Evolutionary conservation across 2,797 vertebrate genomes (phyloP).

Genomic region (Gila robusta): DNA sequence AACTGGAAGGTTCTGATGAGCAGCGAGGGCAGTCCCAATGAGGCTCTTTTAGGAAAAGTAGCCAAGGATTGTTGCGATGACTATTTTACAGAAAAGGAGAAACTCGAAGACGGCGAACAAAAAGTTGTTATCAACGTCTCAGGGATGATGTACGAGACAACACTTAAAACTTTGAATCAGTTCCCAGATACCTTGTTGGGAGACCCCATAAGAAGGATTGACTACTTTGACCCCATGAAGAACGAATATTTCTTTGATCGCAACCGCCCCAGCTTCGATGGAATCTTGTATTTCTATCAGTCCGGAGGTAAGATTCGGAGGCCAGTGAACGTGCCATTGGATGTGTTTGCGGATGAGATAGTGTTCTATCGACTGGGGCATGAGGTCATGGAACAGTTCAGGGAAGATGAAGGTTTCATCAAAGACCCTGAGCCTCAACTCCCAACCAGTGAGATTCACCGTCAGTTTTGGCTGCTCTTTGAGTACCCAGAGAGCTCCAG

Average conservation of each 20-base stretch:
- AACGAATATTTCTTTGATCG: conserved; percentile 98
- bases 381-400: conserved; percentile 95
- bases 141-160: conserved; percentile 93
- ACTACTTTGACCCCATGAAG: conserved; percentile 95
- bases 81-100: conserved; percentile 81
- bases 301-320: conserved; percentile 94
- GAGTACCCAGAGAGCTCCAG: conserved; percentile 98
- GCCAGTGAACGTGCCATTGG: conserved; percentile 94
- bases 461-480: conserved; percentile 97
- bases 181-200: conserved; percentile 95
- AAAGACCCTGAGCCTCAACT: conserved; percentile 88
- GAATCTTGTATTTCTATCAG: conserved; percentile 96
- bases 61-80: conserved; percentile 82
- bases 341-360: conserved; percentile 95
- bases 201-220: conserved; percentile 89
- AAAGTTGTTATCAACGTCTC: conserved; percentile 95
- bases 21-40: conserved; percentile 84
- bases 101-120: conserved; percentile 86
- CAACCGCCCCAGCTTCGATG: conserved; percentile 96
- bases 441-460: conserved; percentile 89
- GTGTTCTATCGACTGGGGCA: conserved; percentile 94
- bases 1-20: conserved; percentile 86
- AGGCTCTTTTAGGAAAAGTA: conserved; percentile 89
- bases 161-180: conserved; percentile 91
- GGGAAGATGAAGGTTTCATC: conserved; percentile 95